A percentile compares a stretch with the other conserved stretches of the same genome.
Conservation (phyloP, 2,888 invertebrate species). For the Drosophila algonquin region DNA sequence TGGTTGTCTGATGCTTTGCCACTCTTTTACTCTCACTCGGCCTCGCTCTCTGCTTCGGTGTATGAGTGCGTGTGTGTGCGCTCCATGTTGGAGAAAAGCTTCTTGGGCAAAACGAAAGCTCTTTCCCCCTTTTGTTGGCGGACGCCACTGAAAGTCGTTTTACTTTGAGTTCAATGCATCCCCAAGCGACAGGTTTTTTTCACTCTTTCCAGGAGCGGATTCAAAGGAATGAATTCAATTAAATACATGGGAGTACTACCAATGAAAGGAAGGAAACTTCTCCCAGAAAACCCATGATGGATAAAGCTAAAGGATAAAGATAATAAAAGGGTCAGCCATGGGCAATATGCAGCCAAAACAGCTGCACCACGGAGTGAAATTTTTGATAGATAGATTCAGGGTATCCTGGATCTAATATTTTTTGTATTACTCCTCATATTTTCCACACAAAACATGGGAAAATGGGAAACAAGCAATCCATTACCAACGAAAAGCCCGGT, state of each 20-base stretch:
- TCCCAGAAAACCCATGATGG: too few relatives aligned
- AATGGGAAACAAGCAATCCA: too few relatives aligned
- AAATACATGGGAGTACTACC: neutral
- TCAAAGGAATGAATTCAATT: neutral
- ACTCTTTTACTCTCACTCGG: conserved; percentile 5
- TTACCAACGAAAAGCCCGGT: too few relatives aligned
- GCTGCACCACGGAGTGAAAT: too few relatives aligned
- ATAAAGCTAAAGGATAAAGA: too few relatives aligned
- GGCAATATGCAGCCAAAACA: too few relatives aligned
- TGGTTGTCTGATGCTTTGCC: neutral
- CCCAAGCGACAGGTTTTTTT: conserved; percentile 43
- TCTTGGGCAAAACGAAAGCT: conserved; percentile 48
- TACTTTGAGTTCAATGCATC: conserved; percentile 66
- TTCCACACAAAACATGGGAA: too few relatives aligned
- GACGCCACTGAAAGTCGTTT: conserved; percentile 5
- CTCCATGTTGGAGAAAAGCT: conserved; percentile 62
- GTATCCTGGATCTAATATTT: too few relatives aligned
- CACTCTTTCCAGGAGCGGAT: conserved; percentile 46
- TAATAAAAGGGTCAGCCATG: too few relatives aligned
- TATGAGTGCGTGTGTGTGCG: neutral
- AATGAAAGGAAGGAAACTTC: neutral
- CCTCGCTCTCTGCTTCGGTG: conserved; percentile 20
- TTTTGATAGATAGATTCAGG: too few relatives aligned
- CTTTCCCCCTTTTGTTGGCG: conserved; percentile 39
- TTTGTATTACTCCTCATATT: too few relatives aligned